A percentile compares a stretch with the other conserved stretches of the same genome.
phyloP scores from a whole-genome alignment of 2,888 invertebrate species.

The Drosophila formosana region DNA sequence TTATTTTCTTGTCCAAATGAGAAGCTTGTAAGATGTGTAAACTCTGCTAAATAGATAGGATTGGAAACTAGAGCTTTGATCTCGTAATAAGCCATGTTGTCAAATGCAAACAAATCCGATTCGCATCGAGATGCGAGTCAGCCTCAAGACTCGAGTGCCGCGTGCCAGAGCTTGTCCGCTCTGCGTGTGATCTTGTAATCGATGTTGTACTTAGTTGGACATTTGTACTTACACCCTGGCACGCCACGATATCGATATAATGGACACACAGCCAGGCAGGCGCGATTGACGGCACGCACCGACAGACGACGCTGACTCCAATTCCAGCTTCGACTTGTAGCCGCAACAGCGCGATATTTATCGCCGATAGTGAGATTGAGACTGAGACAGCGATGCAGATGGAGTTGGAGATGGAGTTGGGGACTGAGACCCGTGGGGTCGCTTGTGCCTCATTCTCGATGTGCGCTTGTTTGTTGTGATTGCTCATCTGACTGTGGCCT shows the following conservation, averaged over 20 bases:
- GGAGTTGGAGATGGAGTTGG: conserved; percentile 12
- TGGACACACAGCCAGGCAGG: conserved; percentile 65
- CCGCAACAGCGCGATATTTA: conserved; percentile 67
- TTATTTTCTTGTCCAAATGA: neutral
- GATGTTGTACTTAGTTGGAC: conserved; percentile 75
- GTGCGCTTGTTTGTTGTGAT: conserved; percentile 24
- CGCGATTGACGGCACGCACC: conserved; percentile 74
- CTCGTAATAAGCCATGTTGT: conserved; percentile 29
- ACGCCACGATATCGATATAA: conserved; percentile 82
- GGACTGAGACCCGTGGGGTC: conserved; percentile 49
- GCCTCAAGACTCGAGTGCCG: conserved; percentile 16
- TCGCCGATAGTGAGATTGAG: conserved; percentile 55
- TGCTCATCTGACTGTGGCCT: conserved; percentile 8
- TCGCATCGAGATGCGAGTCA: conserved; percentile 1
- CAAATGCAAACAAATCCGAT: conserved; percentile 31
- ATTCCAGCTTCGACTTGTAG: conserved; percentile 12
- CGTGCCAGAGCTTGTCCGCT: conserved; percentile 55
- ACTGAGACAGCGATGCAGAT: neutral
- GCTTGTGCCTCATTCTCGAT: conserved; percentile 9
- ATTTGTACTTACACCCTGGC: conserved; percentile 75
- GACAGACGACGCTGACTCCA: conserved; percentile 22
- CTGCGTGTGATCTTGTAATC: conserved; percentile 83
- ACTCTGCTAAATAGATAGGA: neutral
- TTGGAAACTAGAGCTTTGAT: neutral
- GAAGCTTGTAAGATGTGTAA: neutral